phyloP scores from a whole-genome alignment of 2,113 vertebrate genomes.

The Lepisosteus oculatus region DNA sequence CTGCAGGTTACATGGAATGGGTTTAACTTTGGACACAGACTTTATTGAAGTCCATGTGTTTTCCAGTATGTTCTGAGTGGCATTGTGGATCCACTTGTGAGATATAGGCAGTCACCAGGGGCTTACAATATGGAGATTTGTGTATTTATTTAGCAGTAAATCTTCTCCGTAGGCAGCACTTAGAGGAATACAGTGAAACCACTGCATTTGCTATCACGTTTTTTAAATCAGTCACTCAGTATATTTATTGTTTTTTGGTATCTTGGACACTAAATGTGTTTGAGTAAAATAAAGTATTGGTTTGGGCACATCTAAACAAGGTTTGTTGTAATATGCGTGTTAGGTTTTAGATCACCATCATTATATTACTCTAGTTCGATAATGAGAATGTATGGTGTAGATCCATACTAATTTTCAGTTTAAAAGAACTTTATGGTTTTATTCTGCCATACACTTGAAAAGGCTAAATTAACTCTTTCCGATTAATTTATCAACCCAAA shows the following conservation, averaged over 20 bases:
- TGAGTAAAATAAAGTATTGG: constrained; percentile 23
- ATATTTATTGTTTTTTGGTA: constrained; percentile 51
- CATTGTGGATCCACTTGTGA: not conserved
- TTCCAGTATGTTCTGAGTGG: constrained; percentile 9
- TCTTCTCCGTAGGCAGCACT: constrained; percentile 36
- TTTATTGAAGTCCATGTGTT: constrained; percentile 34
- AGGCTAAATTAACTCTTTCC: too few relatives aligned
- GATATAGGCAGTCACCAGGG: not conserved
- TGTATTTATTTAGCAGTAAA: constrained; percentile 36
- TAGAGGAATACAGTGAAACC: constrained; percentile 34
- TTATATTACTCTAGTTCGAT: not conserved
- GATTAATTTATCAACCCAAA: not conserved
- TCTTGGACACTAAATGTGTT: constrained; percentile 37
- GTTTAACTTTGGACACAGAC: constrained; percentile 37
- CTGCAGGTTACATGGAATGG: constrained; percentile 27
- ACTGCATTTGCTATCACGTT: constrained; percentile 33
- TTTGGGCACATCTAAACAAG: too few relatives aligned
- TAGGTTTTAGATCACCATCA: too few relatives aligned
- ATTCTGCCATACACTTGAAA: too few relatives aligned
- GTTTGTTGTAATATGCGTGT: too few relatives aligned
- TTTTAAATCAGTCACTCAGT: constrained; percentile 48
- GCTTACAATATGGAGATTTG: constrained; percentile 33
- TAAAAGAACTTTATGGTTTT: not conserved
- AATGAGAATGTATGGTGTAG: not conserved
- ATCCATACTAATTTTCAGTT: not conserved